These are phyloP conservation scores for Sebastes fasciatus DNA, from an alignment of 2,113 vertebrate species.

Conservation along the genomic window DNA sequence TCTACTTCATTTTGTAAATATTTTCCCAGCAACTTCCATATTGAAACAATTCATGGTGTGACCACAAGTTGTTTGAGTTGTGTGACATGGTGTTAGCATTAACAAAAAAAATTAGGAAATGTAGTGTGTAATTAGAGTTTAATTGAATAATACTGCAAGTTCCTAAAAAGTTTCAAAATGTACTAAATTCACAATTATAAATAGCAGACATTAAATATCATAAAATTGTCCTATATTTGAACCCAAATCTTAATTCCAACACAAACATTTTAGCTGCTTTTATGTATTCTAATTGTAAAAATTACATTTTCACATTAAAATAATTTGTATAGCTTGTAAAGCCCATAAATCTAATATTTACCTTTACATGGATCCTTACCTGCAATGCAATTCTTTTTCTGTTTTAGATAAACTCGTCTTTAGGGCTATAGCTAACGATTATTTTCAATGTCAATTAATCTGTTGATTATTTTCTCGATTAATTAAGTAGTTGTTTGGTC, in stretches of 20 bases:
- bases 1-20: background rate
- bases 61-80: background rate
- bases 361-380: background rate
- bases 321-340: background rate
- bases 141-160: background rate
- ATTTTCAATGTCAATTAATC: too few relatives aligned
- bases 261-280: background rate
- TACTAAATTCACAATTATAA: background rate
- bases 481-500: too few relatives aligned
- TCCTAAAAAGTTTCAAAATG: conserved; percentile 1
- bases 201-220: background rate
- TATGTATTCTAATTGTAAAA: background rate
- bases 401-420: background rate
- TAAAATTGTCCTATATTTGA: background rate
- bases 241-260: background rate
- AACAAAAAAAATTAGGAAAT: background rate
- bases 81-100: background rate
- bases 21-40: background rate
- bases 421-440: too few relatives aligned
- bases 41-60: background rate
- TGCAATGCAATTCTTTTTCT: background rate
- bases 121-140: background rate
- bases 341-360: conserved; percentile 2
- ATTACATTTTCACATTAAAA: background rate
- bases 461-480: too few relatives aligned